A percentile compares a stretch with the other conserved stretches of the same genome.
phyloP scores from a whole-genome alignment of 2,113 vertebrate species.

The Abramis brama region DNA sequence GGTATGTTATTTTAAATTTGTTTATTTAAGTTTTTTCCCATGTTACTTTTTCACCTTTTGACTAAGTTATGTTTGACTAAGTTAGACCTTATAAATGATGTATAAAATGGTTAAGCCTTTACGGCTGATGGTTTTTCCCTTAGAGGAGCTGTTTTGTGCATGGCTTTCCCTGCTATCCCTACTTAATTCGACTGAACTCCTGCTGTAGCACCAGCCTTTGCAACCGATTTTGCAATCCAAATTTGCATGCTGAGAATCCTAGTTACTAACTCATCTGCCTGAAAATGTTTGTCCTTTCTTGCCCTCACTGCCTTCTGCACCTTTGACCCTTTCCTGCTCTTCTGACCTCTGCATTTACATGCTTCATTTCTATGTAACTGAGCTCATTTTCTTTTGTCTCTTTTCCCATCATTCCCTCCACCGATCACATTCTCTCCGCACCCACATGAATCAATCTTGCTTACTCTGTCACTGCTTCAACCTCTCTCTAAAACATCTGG shows the following conservation, averaged over 20 bases:
- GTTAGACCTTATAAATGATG: not conserved
- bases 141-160: slow-evolving; percentile 8
- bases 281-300: slow-evolving; percentile 8
- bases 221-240: not conserved
- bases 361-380: not conserved
- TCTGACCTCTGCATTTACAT: slow-evolving; percentile 18
- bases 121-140: not conserved
- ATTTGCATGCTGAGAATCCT: slow-evolving; percentile 30
- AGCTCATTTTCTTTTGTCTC: slow-evolving; percentile 31
- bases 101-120: not conserved
- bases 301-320: slow-evolving; percentile 4
- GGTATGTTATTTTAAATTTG: not conserved
- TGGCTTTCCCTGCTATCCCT: slow-evolving; percentile 6
- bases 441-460: not conserved
- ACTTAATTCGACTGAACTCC: not conserved
- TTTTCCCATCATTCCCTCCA: slow-evolving; percentile 16
- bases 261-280: slow-evolving; percentile 3
- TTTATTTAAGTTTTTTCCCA: not conserved
- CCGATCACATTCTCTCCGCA: slow-evolving; percentile 11
- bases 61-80: not conserved
- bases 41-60: not conserved
- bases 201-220: not conserved
- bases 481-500: slow-evolving; percentile 17
- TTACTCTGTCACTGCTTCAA: slow-evolving; percentile 10
- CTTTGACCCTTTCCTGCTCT: not conserved